phyloP scores from a whole-genome alignment of 2,888 invertebrate genomes.

The Drosophila suboccidentalis region DNA sequence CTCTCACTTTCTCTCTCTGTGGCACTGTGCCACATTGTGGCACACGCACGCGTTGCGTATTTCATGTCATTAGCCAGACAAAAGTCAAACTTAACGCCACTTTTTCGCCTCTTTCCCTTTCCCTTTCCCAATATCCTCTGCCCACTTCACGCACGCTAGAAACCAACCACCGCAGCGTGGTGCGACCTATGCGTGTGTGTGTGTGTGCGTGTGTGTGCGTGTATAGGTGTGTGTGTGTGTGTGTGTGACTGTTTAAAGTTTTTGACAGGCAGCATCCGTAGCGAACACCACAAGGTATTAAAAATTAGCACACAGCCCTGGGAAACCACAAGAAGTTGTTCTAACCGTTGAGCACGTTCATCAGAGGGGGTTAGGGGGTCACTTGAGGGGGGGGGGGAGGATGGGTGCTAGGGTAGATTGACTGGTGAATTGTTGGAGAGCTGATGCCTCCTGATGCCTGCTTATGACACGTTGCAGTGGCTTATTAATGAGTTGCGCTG shows the following conservation, averaged over 20 bases:
- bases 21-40: neutral
- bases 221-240: too few species aligned
- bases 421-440: conserved; percentile 6
- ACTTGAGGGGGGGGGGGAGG: neutral
- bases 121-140: too few species aligned
- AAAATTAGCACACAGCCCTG: conserved; percentile 54
- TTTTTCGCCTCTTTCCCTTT: too few species aligned
- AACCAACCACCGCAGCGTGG: conserved; percentile 9
- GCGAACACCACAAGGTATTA: conserved; percentile 53
- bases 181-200: neutral
- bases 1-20: neutral
- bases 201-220: conserved; percentile 3
- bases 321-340: conserved; percentile 46
- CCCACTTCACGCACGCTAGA: too few species aligned
- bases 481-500: conserved; percentile 45
- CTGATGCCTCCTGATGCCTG: conserved; percentile 19
- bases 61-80: conserved; percentile 35
- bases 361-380: neutral
- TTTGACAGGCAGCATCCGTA: conserved; percentile 43
- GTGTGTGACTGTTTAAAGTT: conserved; percentile 25
- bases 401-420: conserved; percentile 2
- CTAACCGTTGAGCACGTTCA: conserved; percentile 22
- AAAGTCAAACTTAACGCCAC: conserved; percentile 27
- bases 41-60: conserved; percentile 30
- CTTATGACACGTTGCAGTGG: conserved; percentile 48